Conservation (phyloP, 2,113 vertebrate genomes). For the Rutilus rutilus region DNA sequence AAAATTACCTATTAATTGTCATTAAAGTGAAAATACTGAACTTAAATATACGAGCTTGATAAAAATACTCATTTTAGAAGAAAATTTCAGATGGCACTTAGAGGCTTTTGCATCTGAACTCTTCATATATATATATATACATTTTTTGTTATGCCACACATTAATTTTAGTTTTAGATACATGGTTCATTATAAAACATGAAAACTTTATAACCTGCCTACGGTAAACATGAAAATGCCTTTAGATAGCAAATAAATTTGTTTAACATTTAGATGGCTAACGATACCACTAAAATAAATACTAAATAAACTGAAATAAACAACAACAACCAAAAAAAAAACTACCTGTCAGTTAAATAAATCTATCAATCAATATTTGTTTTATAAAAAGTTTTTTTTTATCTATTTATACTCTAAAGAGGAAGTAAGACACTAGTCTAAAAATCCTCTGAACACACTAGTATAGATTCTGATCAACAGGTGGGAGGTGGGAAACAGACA, state of each 20-base stretch:
- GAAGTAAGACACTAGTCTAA: background rate
- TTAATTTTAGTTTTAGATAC: background rate
- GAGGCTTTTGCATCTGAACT: too few relatives aligned
- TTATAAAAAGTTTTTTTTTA: background rate
- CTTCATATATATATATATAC: too few relatives aligned
- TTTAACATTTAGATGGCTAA: background rate
- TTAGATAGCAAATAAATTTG: background rate
- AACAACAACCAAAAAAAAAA: too few relatives aligned
- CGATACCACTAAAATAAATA: background rate
- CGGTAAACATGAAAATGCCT: background rate
- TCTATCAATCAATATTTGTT: too few relatives aligned
- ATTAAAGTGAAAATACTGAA: too few relatives aligned
- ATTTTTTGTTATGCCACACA: too few relatives aligned
- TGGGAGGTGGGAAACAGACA: constrained; percentile 41
- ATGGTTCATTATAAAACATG: background rate
- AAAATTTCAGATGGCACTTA: too few relatives aligned
- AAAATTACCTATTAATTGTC: too few relatives aligned
- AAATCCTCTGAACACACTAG: background rate
- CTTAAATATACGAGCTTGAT: too few relatives aligned
- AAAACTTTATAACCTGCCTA: too few relatives aligned
- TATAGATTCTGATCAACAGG: constrained; percentile 45
- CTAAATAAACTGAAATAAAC: background rate
- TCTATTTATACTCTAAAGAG: background rate
- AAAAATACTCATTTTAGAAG: too few relatives aligned
- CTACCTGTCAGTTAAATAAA: too few relatives aligned